Base-by-base conservation (phyloP, 2,797 vertebrate genomes). In the Siniperca undulata region DNA sequence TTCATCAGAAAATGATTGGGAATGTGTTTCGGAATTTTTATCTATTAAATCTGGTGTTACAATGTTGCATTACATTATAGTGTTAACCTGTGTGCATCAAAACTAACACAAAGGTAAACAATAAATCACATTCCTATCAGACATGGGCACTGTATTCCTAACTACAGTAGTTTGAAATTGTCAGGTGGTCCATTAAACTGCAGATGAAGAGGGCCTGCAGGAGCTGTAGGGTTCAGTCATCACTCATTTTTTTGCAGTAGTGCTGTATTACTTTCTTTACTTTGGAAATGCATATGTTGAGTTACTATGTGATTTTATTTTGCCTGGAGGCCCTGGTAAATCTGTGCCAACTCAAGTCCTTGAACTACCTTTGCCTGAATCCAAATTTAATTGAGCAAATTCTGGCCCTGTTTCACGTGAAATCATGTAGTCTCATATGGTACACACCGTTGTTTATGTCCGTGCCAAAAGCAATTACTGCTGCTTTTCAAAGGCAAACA, bases 221-320 rank as follows among this genome's bases (percentile, higher is more conserved):
- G 44, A 81, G 79, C 46, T 38, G 46, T 60, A 69, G 48, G 58
- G n/a, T 68, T 83, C 34, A 48, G 55, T 84, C 76, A 78, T 81
- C 53, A 52, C 69, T 87, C 70, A 60, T 42, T 40, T 78, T 60
- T 74, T 70, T 86, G 50, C 40, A 62, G 16, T 27, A 53, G 55
- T 71, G 38, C 52, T 71, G 27, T 77, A 44, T 81, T 74, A 79
- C n/a, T 83, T 81, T 83, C 70, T 83, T 81, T 78, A 83, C 72
- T 78, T 65, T 82, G 10, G 52, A 87, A 87, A 88, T 82, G 81
- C 92, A 92, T 89, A 91, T 94, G 91, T 90, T 84, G 68, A 81
- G 81, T 85, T 62, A 61, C 59, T 74, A 38, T 52, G 69, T 80
- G 74, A 78, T 76, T 74, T 83, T 70, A 69, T 82, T 70, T 80